Base-by-base conservation (phyloP, 2,113 vertebrate species). In the Dipodomys spectabilis region DNA sequence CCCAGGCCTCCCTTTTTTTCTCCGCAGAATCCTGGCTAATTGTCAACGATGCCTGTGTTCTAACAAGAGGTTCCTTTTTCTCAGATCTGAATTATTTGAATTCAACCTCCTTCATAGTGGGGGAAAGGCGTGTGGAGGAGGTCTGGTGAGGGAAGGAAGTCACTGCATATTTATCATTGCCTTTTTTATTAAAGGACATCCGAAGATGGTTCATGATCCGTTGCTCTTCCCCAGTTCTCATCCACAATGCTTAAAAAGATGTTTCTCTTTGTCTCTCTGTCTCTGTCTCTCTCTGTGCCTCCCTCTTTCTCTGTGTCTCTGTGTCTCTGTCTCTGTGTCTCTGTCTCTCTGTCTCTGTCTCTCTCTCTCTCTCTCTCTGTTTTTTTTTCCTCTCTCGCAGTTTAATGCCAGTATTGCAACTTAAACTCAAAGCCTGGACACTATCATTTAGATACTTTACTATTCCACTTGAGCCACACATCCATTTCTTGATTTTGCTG, bases 1-100 rank as follows among this genome's bases (percentile, higher is more conserved):
- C 92, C 25, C 22, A 68, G 75, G 86, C 95, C 95, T 94, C 94
- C 65, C 72, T 85, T 92, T 94, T 85, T 19, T 72, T 82, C 83
- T 92, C 90, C 88, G 83, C 78, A 81, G 87, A 94, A 87, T 93
- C 83, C 73, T 95, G 90, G 86, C 93, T 96, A 97, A 97, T 96
- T 96, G 93, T 96, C 88, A 92, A 62, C 28, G 68, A 95, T 94
- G 94, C 73, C 79, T 97, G 92, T 79, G 57, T 95, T 95, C 82
- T 94, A 96, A 93, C 85, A 95, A 86, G 92, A 92, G 77, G 69
- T 93, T 78, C 94, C 85, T 96, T 97, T 96, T 93, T 81, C 53
- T 57, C 88, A 90, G 80, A 81, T 27, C 87, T 88, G 35, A 93
- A 83, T 93, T 85, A 91, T 92, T 83, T 96, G 85, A 79, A 86